Percentiles rank a stretch among this genome's conserved stretches.
Conservation (phyloP, 2,113 vertebrate species). For the Oncorhynchus clarkii region DNA sequence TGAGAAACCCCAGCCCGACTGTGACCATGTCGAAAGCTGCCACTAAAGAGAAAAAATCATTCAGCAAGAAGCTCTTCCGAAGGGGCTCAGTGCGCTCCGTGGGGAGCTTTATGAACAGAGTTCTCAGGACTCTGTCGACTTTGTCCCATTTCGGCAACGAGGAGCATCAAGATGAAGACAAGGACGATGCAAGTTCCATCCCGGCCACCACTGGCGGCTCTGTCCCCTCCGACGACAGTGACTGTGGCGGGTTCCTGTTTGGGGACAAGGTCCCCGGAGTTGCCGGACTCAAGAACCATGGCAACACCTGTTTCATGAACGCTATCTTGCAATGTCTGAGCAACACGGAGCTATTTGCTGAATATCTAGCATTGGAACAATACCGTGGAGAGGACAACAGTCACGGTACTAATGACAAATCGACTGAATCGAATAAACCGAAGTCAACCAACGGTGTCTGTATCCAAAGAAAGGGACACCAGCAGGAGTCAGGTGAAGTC, state of each 20-base stretch:
- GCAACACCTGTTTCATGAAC: conserved; percentile 99
- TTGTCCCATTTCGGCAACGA: conserved; percentile 83
- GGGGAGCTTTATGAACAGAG: conserved; percentile 87
- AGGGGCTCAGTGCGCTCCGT: conserved; percentile 83
- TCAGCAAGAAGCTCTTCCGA: conserved; percentile 85
- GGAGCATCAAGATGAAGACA: conserved; percentile 68
- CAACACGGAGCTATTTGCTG: conserved; percentile 97
- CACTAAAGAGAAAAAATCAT: conserved; percentile 87
- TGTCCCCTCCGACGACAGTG: conserved; percentile 67
- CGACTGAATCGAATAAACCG: background rate
- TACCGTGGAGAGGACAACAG: conserved; percentile 67
- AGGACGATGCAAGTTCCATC: conserved; percentile 70
- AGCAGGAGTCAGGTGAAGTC: conserved; percentile 80
- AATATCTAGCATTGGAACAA: conserved; percentile 91
- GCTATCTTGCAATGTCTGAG: conserved; percentile 96
- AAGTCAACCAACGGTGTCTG: conserved; percentile 64
- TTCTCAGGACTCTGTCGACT: conserved; percentile 87
- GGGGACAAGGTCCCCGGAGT: conserved; percentile 84
- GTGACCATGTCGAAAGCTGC: conserved; percentile 71
- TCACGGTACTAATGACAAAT: conserved; percentile 31
- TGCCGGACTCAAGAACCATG: conserved; percentile 93
- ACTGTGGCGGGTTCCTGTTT: conserved; percentile 66
- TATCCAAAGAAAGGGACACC: conserved; percentile 59
- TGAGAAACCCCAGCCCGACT: background rate
- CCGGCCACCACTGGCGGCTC: conserved; percentile 64